A percentile compares a stretch with the other conserved stretches of the same genome.
phyloP scores from a whole-genome alignment of 1,140 invertebrate genomes.

The Drosophila funebris region DNA sequence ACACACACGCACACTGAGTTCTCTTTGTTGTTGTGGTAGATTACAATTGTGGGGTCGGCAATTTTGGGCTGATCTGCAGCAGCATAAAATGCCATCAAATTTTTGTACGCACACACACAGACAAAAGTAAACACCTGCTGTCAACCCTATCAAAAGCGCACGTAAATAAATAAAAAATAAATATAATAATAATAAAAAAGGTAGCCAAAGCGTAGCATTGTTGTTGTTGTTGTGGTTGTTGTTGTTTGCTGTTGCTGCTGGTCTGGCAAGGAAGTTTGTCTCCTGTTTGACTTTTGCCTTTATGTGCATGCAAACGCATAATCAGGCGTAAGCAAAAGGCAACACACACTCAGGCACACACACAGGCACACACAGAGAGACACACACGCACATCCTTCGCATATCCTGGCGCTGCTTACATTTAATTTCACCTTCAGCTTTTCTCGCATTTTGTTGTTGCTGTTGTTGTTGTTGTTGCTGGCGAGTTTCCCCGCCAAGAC shows the following conservation, averaged over 20 bases:
- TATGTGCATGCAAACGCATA: constrained; percentile 81
- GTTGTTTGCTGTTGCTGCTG: constrained; percentile 16
- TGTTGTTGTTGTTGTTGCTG: constrained; percentile 22
- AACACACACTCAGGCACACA: constrained; percentile 30
- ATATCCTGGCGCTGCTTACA: constrained; percentile 66
- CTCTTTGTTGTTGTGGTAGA: too few relatives aligned
- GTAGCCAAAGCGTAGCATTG: constrained; percentile 43
- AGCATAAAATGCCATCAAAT: constrained; percentile 71
- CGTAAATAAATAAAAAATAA: constrained; percentile 70
- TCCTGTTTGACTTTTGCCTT: constrained; percentile 77
- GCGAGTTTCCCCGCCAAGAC: constrained; percentile 64
- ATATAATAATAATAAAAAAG: constrained; percentile 53
- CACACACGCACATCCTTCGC: constrained; percentile 42
- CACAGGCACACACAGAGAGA: constrained; percentile 20
- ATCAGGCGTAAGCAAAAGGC: constrained; percentile 67
- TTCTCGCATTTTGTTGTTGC: background rate
- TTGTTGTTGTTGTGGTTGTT: constrained; percentile 2
- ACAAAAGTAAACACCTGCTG: constrained; percentile 62
- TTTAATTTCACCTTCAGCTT: constrained; percentile 78
- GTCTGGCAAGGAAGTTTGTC: constrained; percentile 61
- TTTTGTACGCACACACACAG: constrained; percentile 39
- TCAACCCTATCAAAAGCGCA: constrained; percentile 66
- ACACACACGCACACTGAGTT: background rate
- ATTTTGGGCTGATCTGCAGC: constrained; percentile 63
- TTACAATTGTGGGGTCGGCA: constrained; percentile 31